Base-by-base conservation (phyloP, 2,888 invertebrate genomes). In the Dryomyza anilis region DNA sequence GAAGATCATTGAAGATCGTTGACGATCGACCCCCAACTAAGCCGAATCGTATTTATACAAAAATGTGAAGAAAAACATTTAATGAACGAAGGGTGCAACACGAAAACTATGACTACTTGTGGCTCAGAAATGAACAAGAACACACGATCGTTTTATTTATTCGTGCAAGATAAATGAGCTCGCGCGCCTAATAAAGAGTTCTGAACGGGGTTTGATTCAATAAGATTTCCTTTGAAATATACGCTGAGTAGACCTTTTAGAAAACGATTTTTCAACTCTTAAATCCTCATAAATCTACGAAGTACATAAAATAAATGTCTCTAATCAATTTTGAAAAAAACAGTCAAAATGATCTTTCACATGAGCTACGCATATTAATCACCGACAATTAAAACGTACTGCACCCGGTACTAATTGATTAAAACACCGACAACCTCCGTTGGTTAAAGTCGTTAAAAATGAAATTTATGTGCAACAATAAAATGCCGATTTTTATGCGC, bases 261-360 rank as follows among this genome's bases (percentile, higher is more conserved):
- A 61, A 43, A 30, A 21, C 29, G 27, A 46, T 63, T 63, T 59
- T 63, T 64, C 58, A 56, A 53, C 46, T 45, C 53, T 21, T 57
- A 21, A 23, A 19, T 48, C 14, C 36, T 56, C 56, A 33, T 56
- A 33, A 56, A 39, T 56, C 56, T 56, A 39, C 30, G 30, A 46
- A 45, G 19, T 39, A 10, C 27, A 29, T 52, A 21, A 29, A 61
- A 61, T 12, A 78, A 77, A 77, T 75, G 76, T 71, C 69, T 70
- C 70, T 75, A 76, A 78, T 78, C 77, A 77, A 78, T 78, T 78
- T 77, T 71, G 43, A 30, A 29, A 43, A 33, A 55, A 12, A 21
- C 25, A 50, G 36, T 36, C 43, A 50, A 50, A 8, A 19, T 8
- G 39, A 7, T 6, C 14, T 45, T 25, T 27, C 33, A 16, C 8